Evolutionary conservation across 2,888 invertebrate species (phyloP).

Genomic region (Meta bourneti): DNA sequence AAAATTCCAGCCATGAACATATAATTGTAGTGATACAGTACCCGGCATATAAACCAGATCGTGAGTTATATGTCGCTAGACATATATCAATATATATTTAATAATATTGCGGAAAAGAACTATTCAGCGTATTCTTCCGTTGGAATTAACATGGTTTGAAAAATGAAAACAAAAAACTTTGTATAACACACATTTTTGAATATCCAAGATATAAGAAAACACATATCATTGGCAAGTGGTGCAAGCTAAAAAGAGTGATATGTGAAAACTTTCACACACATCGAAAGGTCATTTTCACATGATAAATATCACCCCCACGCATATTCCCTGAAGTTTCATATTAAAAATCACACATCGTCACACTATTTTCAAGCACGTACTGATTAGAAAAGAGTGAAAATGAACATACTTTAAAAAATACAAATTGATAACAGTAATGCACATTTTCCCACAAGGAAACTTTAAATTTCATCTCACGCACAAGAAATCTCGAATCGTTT

Average conservation of each 20-base stretch:
- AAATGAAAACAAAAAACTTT: too few relatives aligned
- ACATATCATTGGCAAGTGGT: neutral
- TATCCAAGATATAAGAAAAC: too few relatives aligned
- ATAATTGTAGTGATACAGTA: too few relatives aligned
- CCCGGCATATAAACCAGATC: too few relatives aligned
- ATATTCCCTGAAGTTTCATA: slow-evolving; percentile 16
- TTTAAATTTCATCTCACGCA: neutral
- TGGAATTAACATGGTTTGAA: too few relatives aligned
- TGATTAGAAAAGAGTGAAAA: neutral
- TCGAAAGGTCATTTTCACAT: neutral
- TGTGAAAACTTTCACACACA: neutral
- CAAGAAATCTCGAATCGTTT: neutral
- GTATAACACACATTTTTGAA: too few relatives aligned
- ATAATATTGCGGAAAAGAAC: too few relatives aligned
- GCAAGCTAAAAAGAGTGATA: neutral
- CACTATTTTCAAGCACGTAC: neutral
- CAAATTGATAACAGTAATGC: neutral
- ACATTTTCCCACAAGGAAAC: neutral
- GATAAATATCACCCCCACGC: neutral
- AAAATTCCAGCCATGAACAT: too few relatives aligned
- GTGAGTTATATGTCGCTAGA: too few relatives aligned
- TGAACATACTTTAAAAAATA: neutral
- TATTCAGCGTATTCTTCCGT: too few relatives aligned
- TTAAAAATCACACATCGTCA: neutral
- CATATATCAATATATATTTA: too few relatives aligned